Conservation (phyloP, 2,113 vertebrate species). For the Salvator merianae region DNA sequence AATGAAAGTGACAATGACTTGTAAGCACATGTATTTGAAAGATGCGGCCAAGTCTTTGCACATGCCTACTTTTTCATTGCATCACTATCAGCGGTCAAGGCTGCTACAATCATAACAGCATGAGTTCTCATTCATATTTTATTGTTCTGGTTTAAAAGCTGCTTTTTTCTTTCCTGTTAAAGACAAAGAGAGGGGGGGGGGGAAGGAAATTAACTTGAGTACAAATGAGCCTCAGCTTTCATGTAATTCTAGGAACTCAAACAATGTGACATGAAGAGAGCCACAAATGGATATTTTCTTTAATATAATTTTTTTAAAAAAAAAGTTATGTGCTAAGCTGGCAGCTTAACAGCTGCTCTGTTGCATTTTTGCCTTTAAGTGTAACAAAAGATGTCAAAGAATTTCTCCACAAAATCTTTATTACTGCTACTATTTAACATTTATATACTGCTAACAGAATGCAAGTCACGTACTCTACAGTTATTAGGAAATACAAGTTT, state of each 20-base stretch:
- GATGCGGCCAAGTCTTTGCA: no score
- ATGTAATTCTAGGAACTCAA: background rate
- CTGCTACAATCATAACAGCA: background rate
- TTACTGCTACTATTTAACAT: background rate
- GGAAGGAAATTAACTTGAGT: background rate
- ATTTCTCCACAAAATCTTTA: background rate
- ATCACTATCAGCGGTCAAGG: background rate
- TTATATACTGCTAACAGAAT: background rate
- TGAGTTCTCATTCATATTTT: background rate
- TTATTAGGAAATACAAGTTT: conserved; percentile 2
- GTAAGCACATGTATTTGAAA: no score
- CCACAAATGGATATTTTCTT: background rate
- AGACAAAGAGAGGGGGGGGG: background rate
- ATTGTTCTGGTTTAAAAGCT: background rate
- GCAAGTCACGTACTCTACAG: background rate
- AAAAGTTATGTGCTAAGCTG: background rate
- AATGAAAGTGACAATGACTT: no score
- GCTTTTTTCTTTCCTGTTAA: background rate
- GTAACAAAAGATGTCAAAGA: background rate
- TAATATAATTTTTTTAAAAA: background rate
- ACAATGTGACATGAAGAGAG: background rate
- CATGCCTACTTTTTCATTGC: background rate
- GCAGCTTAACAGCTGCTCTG: background rate
- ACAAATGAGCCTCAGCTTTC: background rate
- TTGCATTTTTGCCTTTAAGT: background rate